Evolutionary conservation across 2,113 vertebrate species (phyloP).

Genomic region (Phainopepla nitens): DNA sequence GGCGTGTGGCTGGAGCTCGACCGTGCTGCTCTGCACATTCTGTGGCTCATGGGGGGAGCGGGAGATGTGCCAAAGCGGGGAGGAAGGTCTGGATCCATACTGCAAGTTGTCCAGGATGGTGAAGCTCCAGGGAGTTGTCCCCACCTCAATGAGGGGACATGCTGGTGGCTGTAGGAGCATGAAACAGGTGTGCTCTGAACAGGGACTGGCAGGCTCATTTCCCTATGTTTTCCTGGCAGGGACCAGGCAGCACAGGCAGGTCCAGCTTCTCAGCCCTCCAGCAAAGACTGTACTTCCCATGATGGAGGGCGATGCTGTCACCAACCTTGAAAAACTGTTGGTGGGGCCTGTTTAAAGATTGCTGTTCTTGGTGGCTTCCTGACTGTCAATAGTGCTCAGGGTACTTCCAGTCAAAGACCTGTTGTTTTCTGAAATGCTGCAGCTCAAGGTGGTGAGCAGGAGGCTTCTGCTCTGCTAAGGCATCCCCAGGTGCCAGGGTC

Average conservation of each 20-base stretch:
- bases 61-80: not conserved
- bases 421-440: not conserved
- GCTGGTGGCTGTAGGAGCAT: not conserved
- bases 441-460: not conserved
- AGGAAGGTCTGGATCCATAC: not conserved
- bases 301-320: not conserved
- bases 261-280: not conserved
- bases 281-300: not conserved
- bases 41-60: not conserved
- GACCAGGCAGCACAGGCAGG: not conserved
- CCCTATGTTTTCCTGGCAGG: not conserved
- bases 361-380: not conserved
- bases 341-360: not conserved
- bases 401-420: not conserved
- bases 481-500: not conserved
- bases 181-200: not conserved
- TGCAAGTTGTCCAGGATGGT: not conserved
- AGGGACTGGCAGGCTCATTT: not conserved
- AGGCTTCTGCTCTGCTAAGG: not conserved
- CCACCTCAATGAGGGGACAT: not conserved
- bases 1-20: not conserved
- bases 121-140: not conserved
- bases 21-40: not conserved
- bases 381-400: not conserved
- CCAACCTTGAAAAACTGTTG: not conserved